Evolutionary conservation across 1,140 invertebrate genomes (phyloP).

Genomic region (Zaprionus vittiger): DNA sequence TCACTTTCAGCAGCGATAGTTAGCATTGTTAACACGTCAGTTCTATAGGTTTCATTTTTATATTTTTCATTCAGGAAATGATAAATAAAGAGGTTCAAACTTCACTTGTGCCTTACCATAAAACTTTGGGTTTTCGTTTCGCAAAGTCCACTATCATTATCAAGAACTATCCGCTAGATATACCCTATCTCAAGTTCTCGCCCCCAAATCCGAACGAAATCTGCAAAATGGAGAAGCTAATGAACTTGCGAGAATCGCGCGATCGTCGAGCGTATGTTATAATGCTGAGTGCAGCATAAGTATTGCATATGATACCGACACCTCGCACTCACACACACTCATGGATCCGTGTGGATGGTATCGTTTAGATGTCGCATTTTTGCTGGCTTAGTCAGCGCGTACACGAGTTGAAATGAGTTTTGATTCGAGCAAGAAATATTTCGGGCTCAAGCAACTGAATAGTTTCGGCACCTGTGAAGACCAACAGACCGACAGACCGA

Average conservation of each 20-base stretch:
- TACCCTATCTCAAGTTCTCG: background rate
- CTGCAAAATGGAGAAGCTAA: slow-evolving; percentile 58
- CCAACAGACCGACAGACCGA: background rate
- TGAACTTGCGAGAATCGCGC: slow-evolving; percentile 51
- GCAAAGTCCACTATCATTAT: slow-evolving; percentile 1
- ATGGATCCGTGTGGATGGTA: slow-evolving; percentile 5
- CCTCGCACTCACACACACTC: background rate
- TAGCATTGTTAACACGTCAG: slow-evolving; percentile 2
- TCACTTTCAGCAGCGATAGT: background rate
- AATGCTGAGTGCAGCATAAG: slow-evolving; percentile 44
- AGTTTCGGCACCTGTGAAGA: slow-evolving; percentile 5
- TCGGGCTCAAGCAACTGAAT: slow-evolving; percentile 21
- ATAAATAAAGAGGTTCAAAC: background rate
- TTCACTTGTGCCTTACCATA: background rate
- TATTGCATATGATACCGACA: slow-evolving; percentile 42
- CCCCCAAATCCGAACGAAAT: slow-evolving; percentile 25
- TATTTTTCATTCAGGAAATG: background rate
- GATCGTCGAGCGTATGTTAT: background rate
- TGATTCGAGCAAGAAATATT: background rate
- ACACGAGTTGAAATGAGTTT: slow-evolving; percentile 11
- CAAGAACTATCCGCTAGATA: background rate
- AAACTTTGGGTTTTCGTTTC: background rate
- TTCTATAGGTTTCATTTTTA: background rate
- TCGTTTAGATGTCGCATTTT: slow-evolving; percentile 35
- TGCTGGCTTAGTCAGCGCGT: slow-evolving; percentile 60